Conservation (phyloP, 2,113 vertebrate species). For the Esox niger region DNA sequence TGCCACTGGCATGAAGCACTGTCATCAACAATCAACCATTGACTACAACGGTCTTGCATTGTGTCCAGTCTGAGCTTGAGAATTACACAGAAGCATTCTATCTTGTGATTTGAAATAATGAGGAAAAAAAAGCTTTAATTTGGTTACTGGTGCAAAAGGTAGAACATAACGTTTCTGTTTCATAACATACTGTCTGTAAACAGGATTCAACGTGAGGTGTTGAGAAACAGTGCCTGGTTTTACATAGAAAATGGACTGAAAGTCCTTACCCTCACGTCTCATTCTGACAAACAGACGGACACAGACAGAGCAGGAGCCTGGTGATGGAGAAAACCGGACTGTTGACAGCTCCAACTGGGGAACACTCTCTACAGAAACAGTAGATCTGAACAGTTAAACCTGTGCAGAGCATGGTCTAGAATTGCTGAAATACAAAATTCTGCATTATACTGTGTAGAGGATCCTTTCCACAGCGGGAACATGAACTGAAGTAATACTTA, state of each 20-base stretch:
- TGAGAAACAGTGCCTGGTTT: background rate
- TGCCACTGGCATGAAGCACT: no score
- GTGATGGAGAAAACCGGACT: rapidly evolving
- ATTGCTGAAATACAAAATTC: background rate
- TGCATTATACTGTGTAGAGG: no score
- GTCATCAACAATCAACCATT: no score
- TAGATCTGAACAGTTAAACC: background rate
- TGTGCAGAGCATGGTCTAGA: background rate
- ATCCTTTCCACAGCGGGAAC: background rate
- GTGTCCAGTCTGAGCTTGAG: no score
- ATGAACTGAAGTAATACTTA: background rate
- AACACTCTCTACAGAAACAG: background rate
- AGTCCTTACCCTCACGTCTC: conserved; percentile 36
- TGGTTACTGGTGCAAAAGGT: no score
- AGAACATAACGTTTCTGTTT: no score
- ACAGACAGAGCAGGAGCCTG: background rate
- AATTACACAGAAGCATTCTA: conserved; percentile 8
- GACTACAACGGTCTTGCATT: no score
- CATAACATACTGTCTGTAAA: no score
- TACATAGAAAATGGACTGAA: background rate
- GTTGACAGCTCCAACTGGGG: conserved; percentile 41
- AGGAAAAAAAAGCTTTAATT: no score
- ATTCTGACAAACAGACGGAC: conserved; percentile 40
- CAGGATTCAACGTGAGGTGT: background rate
- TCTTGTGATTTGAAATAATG: no score